phyloP scores from a whole-genome alignment of 53 echinoderm and acorn worm species.

The Temnopleurus reevesii region DNA sequence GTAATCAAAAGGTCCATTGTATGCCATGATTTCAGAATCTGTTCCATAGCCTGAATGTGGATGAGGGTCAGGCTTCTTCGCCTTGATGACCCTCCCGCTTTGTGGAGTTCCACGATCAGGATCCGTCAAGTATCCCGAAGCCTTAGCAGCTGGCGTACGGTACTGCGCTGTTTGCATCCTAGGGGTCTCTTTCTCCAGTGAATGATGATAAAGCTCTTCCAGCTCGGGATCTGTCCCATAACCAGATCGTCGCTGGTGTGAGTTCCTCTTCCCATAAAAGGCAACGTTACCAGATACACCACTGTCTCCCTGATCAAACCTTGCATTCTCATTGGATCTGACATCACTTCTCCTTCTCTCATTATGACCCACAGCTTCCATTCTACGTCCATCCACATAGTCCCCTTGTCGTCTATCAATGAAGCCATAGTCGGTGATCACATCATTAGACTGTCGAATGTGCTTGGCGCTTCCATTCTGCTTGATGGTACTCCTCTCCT shows the following conservation, averaged over 20 bases:
- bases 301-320: neutral
- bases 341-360: conserved; percentile 18
- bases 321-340: neutral
- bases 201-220: conserved; percentile 58
- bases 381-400: conserved; percentile 2
- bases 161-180: neutral
- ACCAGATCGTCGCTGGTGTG: conserved; percentile 52
- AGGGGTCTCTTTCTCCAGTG: neutral
- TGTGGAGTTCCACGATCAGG: neutral
- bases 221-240: conserved; percentile 78
- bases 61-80: neutral
- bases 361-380: neutral
- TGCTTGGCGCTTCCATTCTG: conserved; percentile 33
- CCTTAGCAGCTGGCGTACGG: neutral
- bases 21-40: conserved; percentile 55
- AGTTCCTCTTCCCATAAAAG: neutral
- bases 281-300: conserved; percentile 5
- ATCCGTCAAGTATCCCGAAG: neutral
- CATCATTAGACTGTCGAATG: neutral
- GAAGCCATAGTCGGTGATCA: conserved; percentile 4
- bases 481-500: neutral
- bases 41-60: conserved; percentile 54
- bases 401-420: neutral
- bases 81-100: neutral
- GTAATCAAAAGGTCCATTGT: conserved; percentile 51